Conservation (phyloP, 1,140 invertebrate species). For the Papilio aristodemus region DNA sequence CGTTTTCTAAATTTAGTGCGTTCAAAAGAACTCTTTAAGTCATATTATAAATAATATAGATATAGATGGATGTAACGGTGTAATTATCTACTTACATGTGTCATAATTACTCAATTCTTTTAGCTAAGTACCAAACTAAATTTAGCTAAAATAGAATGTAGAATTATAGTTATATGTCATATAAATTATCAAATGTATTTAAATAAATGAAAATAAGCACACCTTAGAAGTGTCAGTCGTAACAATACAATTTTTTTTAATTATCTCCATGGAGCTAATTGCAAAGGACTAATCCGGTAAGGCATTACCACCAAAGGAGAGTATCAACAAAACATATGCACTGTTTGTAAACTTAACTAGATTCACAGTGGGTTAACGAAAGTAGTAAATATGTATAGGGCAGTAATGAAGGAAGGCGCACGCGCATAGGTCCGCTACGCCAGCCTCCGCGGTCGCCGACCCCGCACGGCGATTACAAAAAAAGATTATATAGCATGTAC, state of each 20-base stretch:
- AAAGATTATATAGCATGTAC: slow-evolving; percentile 32
- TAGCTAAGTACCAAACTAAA: no score
- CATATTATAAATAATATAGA: no score
- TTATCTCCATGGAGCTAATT: not conserved
- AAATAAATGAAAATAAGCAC: no score
- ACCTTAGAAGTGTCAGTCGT: not conserved
- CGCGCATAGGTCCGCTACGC: slow-evolving; percentile 32
- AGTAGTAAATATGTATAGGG: slow-evolving; percentile 34
- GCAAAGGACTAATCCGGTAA: not conserved
- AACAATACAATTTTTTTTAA: not conserved
- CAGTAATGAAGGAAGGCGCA: slow-evolving; percentile 33
- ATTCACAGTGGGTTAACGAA: slow-evolving; percentile 35
- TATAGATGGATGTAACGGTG: no score
- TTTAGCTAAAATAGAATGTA: no score
- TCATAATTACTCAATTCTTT: no score
- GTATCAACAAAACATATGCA: slow-evolving; percentile 26
- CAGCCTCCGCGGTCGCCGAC: slow-evolving; percentile 30
- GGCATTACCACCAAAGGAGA: slow-evolving; percentile 32
- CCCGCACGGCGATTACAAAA: slow-evolving; percentile 27
- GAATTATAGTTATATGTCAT: no score
- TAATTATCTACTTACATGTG: no score
- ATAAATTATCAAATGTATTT: no score
- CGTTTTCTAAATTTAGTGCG: no score
- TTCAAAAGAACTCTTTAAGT: no score
- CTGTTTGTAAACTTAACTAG: slow-evolving; percentile 26